Evolutionary conservation across 2,888 invertebrate species (phyloP).

Genomic region (Buathra laborator): DNA sequence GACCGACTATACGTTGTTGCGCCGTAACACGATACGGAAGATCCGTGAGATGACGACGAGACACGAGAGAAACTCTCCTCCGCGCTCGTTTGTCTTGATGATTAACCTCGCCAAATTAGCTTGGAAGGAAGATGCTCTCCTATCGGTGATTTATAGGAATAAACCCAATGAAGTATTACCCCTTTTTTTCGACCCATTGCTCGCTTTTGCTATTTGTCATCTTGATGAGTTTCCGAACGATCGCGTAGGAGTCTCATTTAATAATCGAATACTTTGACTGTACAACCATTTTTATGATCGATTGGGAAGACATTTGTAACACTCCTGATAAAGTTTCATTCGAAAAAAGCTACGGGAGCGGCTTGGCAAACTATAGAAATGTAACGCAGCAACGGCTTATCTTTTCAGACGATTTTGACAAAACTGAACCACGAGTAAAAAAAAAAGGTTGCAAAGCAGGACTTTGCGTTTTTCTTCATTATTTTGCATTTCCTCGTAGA

Average conservation of each 20-base stretch:
- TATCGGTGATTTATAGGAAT: conserved; percentile 16
- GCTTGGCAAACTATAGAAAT: too few species aligned
- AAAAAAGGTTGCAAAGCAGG: too few species aligned
- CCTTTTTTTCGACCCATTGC: not conserved
- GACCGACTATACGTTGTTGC: conserved; percentile 58
- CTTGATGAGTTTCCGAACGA: conserved; percentile 56
- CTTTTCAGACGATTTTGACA: too few species aligned
- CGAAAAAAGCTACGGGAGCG: too few species aligned
- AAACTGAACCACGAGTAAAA: too few species aligned
- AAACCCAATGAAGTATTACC: not conserved
- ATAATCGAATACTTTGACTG: conserved; percentile 34
- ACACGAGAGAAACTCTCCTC: not conserved
- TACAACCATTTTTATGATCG: too few species aligned
- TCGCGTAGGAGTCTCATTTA: conserved; percentile 36
- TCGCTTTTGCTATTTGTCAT: conserved; percentile 52
- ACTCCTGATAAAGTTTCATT: too few species aligned
- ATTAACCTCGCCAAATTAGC: conserved; percentile 57
- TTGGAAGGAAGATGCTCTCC: conserved; percentile 10
- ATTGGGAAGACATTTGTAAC: too few species aligned
- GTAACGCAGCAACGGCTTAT: too few species aligned
- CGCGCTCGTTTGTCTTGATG: conserved; percentile 30
- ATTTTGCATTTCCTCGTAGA: too few species aligned
- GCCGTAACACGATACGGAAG: conserved; percentile 57
- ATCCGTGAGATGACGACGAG: conserved; percentile 40
- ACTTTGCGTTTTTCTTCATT: too few species aligned